A percentile compares a stretch with the other conserved stretches of the same genome.
phyloP scores from a whole-genome alignment of 1,140 invertebrate genomes.

The Caenorhabditis brenneri region DNA sequence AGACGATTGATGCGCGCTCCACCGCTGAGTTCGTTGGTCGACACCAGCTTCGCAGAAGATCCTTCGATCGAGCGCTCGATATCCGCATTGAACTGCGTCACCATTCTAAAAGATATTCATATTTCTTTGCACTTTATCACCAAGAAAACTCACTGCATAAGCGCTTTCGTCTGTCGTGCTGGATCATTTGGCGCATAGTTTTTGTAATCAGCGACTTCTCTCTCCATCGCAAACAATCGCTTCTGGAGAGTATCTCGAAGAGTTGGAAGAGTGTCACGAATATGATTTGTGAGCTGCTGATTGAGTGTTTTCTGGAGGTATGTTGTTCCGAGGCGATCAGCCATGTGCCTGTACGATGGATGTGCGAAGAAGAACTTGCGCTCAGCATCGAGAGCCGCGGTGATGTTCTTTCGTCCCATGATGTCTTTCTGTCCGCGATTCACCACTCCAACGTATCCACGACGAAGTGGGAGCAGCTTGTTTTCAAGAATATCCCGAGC shows the following conservation, averaged over 20 bases:
- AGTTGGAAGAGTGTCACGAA: conserved; percentile 91
- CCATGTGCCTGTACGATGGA: conserved; percentile 80
- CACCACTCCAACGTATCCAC: conserved; percentile 97
- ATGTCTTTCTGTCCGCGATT: conserved; percentile 99
- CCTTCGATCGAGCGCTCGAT: conserved; percentile 98
- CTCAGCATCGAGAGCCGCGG: conserved; percentile 89
- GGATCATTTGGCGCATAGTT: conserved; percentile 97
- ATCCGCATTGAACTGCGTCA: conserved; percentile 93
- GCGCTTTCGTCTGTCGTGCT: conserved; percentile 96
- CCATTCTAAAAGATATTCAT: conserved; percentile 80
- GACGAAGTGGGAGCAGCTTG: conserved; percentile 87
- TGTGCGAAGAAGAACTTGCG: conserved; percentile 92
- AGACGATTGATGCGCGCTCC: conserved; percentile 95
- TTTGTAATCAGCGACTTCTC: conserved; percentile 98
- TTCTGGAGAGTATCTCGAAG: conserved; percentile 94
- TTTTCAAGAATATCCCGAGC: conserved; percentile 97
- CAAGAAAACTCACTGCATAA: conserved; percentile 86
- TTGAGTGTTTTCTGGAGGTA: conserved; percentile 95
- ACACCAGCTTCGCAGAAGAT: conserved; percentile 85
- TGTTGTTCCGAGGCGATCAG: conserved; percentile 93
- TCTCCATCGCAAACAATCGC: conserved; percentile 90
- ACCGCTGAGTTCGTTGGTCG: conserved; percentile 94
- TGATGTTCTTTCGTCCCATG: conserved; percentile 96
- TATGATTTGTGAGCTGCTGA: conserved; percentile 99
- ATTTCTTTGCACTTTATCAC: background rate